Evolutionary conservation across 2,113 vertebrate genomes (phyloP).

Genomic region (Phyllostomus discolor): DNA sequence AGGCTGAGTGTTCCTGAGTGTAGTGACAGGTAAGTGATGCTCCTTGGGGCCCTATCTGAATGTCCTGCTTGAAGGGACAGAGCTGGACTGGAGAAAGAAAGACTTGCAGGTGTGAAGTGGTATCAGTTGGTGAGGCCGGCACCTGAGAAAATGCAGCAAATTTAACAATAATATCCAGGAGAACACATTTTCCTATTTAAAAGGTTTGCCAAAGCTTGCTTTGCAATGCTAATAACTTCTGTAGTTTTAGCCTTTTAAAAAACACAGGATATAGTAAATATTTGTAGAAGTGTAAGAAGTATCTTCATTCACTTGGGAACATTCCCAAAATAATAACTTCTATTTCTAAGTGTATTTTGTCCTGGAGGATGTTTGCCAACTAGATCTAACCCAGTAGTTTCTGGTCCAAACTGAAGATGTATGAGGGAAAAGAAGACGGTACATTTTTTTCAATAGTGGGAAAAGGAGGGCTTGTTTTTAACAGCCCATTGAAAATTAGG

Average conservation of each 20-base stretch:
- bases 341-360: neutral
- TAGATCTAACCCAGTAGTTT: neutral
- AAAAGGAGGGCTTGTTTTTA: neutral
- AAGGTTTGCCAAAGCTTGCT: neutral
- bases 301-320: neutral
- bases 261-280: neutral
- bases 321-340: neutral
- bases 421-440: neutral
- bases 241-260: neutral
- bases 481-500: neutral
- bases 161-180: neutral
- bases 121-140: neutral
- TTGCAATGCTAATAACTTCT: neutral
- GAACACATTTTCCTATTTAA: neutral
- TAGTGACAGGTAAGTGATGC: neutral
- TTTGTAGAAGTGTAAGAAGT: neutral
- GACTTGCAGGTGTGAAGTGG: too few relatives aligned
- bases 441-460: neutral
- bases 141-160: neutral
- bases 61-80: neutral
- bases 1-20: neutral
- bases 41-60: neutral
- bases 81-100: neutral
- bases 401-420: neutral
- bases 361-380: neutral